Percentiles rank a stretch among this genome's conserved stretches.
phyloP scores from a whole-genome alignment of 1,140 invertebrate species.

The Aphaenogaster ashmeadi region DNA sequence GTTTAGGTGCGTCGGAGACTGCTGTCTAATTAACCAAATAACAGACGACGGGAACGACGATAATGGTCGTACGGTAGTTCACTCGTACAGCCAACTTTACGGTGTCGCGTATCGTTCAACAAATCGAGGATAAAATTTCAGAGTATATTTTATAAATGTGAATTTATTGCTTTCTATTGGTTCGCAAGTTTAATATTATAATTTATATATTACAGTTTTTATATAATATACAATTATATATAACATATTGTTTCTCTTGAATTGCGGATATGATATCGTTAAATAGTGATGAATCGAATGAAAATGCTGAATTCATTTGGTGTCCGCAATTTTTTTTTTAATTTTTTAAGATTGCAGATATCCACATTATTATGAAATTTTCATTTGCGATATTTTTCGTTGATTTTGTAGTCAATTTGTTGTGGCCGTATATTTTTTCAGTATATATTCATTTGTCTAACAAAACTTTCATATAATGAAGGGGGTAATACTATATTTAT shows the following conservation, averaged over 20 bases:
- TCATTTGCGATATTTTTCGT: background rate
- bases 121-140: conserved; percentile 31
- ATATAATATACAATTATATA: background rate
- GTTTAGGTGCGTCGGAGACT: conserved; percentile 51
- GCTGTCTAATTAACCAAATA: conserved; percentile 64
- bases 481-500: background rate
- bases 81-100: conserved; percentile 25
- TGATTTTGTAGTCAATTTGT: background rate
- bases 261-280: background rate
- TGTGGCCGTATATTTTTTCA: background rate
- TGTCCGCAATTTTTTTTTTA: background rate
- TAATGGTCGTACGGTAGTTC: conserved; percentile 47
- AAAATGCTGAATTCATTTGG: conserved; percentile 16
- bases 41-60: conserved; percentile 47
- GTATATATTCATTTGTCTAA: background rate
- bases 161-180: background rate
- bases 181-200: background rate
- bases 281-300: background rate
- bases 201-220: conserved; percentile 3
- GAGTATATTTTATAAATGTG: background rate
- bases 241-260: background rate
- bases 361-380: background rate
- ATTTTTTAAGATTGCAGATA: background rate
- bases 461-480: background rate
- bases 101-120: conserved; percentile 17